Conservation (phyloP, 1,140 invertebrate species). For the Lepidurus apus region DNA sequence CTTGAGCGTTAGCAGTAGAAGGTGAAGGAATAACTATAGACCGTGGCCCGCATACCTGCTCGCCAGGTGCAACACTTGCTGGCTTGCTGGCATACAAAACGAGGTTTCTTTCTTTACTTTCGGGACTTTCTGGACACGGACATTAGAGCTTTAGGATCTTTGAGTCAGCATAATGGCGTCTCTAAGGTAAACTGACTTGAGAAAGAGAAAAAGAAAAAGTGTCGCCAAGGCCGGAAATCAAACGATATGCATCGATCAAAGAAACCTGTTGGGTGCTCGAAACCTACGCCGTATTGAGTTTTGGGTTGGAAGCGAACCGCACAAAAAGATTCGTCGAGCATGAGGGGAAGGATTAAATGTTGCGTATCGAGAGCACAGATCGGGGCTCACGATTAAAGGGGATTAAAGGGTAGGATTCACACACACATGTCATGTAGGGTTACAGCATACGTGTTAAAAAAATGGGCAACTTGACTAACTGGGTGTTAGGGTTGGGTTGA, state of each 20-base stretch:
- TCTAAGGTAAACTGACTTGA: slow-evolving; percentile 10
- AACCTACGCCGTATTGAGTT: neutral
- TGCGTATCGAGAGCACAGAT: neutral
- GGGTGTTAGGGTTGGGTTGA: neutral
- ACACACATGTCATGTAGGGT: slow-evolving; percentile 20
- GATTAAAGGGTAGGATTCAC: neutral
- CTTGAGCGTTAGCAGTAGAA: neutral
- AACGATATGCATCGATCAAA: neutral
- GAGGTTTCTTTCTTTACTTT: neutral
- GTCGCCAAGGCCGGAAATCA: neutral
- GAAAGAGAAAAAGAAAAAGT: neutral
- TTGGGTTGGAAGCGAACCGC: neutral
- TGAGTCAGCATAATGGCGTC: neutral
- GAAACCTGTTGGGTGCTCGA: neutral
- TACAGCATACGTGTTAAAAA: slow-evolving; percentile 4
- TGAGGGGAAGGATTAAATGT: slow-evolving; percentile 8
- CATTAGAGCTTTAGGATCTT: neutral
- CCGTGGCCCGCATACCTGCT: slow-evolving; percentile 6
- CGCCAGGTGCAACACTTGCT: neutral
- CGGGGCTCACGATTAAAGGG: neutral
- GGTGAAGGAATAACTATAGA: neutral
- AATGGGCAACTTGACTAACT: neutral
- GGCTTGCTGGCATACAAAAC: neutral
- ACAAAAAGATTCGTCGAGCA: neutral
- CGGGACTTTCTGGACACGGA: neutral